These are phyloP conservation scores for Cryptops parisi DNA, from an alignment of 2,888 invertebrate genomes.

Conservation along the genomic window DNA sequence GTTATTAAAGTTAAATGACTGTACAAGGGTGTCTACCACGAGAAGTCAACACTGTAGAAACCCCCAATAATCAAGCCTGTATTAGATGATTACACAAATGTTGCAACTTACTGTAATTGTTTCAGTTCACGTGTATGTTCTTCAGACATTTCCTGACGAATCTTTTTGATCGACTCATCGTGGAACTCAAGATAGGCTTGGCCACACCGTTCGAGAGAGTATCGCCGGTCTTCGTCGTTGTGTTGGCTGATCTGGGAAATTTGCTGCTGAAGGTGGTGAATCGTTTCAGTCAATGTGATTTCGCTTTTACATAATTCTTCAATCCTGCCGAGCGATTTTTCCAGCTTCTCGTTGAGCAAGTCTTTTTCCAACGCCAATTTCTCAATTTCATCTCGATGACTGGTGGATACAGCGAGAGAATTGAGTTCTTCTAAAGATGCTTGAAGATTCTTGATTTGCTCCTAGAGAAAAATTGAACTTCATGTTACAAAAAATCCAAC, in stretches of 20 bases:
- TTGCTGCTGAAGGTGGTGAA: slow-evolving; percentile 8
- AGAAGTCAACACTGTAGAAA: too few relatives aligned
- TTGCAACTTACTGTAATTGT: slow-evolving; percentile 2
- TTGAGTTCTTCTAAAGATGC: neutral
- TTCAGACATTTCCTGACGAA: slow-evolving; percentile 11
- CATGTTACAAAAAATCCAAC: neutral
- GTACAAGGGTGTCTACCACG: too few relatives aligned
- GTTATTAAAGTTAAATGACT: too few relatives aligned
- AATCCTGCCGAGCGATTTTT: neutral
- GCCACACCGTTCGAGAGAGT: slow-evolving; percentile 8
- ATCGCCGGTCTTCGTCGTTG: slow-evolving; percentile 4
- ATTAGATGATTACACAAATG: too few relatives aligned
- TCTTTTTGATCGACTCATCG: slow-evolving; percentile 12
- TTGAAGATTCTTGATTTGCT: slow-evolving; percentile 3
- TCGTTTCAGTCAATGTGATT: neutral
- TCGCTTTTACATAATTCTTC: neutral
- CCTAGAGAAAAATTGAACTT: slow-evolving; percentile 1
- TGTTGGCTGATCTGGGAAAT: slow-evolving; percentile 5
- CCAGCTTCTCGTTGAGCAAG: neutral
- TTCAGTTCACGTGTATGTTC: neutral
- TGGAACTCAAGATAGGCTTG: slow-evolving; percentile 7
- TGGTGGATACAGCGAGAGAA: neutral
- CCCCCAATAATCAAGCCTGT: too few relatives aligned
- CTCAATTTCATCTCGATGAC: neutral
- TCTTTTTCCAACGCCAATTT: slow-evolving; percentile 5